Evolutionary conservation across 2,113 vertebrate species (phyloP).

Genomic region (Hassar affinis): DNA sequence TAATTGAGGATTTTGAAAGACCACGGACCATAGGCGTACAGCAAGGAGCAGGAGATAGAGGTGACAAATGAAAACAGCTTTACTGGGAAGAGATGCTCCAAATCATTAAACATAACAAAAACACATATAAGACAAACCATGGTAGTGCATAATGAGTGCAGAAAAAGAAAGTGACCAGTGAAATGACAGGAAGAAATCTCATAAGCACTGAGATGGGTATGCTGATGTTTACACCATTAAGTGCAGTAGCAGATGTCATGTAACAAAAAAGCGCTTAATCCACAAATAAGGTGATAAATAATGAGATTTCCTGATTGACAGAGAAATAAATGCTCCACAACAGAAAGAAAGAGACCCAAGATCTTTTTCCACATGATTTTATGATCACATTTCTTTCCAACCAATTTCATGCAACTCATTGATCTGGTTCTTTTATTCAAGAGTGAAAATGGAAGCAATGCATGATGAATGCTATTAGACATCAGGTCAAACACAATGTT

Average conservation of each 20-base stretch:
- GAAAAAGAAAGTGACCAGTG: neutral
- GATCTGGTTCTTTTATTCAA: conserved; percentile 14
- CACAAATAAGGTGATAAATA: neutral
- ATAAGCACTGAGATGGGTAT: neutral
- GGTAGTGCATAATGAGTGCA: neutral
- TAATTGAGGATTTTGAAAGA: conserved; percentile 45
- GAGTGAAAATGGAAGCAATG: neutral
- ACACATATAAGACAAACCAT: neutral
- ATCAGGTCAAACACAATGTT: conserved; percentile 24
- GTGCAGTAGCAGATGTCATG: neutral
- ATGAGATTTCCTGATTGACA: neutral
- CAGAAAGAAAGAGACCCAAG: conserved; percentile 1
- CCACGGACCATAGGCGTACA: conserved; percentile 30
- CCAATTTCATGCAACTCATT: neutral
- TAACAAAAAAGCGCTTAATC: neutral
- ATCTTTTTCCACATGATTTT: neutral
- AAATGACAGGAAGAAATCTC: conserved; percentile 2
- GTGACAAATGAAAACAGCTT: conserved; percentile 39
- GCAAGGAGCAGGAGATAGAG: conserved; percentile 22
- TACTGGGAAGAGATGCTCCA: neutral
- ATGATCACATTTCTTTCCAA: conserved; percentile 9
- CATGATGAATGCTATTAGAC: conserved; percentile 24
- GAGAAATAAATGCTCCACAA: neutral
- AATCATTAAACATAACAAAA: conserved; percentile 1
- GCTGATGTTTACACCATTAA: conserved; percentile 10